Conservation (phyloP, 2,888 invertebrate genomes). For the Neoscelio sp. region DNA sequence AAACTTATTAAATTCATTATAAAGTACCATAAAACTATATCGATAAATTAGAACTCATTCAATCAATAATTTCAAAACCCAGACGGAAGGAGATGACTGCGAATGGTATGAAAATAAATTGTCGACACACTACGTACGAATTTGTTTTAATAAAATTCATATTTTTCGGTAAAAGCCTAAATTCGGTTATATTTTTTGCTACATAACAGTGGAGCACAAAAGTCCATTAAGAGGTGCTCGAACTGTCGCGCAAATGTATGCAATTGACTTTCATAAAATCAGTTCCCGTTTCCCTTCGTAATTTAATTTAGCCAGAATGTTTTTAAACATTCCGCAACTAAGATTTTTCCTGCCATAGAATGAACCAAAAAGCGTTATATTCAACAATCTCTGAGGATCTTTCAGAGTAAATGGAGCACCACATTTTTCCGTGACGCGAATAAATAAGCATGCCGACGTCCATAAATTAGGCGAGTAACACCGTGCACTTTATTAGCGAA, state of each 20-base stretch:
- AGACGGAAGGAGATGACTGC: conserved; percentile 10
- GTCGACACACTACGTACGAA: background rate
- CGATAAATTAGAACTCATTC: conserved; percentile 49
- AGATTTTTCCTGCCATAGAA: background rate
- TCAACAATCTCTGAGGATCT: conserved; percentile 7
- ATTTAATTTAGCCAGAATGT: background rate
- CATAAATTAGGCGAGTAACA: conserved; percentile 48
- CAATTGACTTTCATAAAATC: background rate
- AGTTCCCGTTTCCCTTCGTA: background rate
- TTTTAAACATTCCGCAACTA: background rate
- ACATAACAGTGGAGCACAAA: too few species aligned
- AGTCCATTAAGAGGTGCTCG: background rate
- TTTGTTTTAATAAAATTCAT: background rate
- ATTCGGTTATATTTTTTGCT: too few species aligned
- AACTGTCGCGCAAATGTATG: background rate
- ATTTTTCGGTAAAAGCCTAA: background rate
- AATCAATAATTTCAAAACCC: conserved; percentile 36
- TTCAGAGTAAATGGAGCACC: conserved; percentile 24
- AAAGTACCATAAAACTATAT: conserved; percentile 28
- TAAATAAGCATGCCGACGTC: conserved; percentile 16
- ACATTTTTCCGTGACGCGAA: conserved; percentile 40
- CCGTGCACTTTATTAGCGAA: conserved; percentile 44
- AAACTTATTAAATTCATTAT: conserved; percentile 47
- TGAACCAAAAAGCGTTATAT: background rate
- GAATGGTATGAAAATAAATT: background rate